Conservation (phyloP, 2,113 vertebrate genomes). For the Daboia siamensis region DNA sequence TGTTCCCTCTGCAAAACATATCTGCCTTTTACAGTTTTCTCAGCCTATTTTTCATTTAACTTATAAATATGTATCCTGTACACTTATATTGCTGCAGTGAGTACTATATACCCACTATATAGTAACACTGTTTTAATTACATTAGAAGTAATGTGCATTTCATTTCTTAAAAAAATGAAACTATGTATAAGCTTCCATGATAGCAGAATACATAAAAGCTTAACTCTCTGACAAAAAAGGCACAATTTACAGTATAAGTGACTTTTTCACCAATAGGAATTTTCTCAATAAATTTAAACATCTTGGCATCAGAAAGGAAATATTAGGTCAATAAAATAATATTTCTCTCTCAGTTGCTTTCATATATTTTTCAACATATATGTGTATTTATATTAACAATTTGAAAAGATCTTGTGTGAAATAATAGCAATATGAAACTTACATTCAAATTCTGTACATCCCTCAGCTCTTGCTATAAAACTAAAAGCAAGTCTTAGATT, state of each 20-base stretch:
- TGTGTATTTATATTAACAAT: conserved; percentile 24
- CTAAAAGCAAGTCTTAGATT: neutral
- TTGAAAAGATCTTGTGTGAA: conserved; percentile 13
- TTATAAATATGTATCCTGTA: conserved; percentile 46
- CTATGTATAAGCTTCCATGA: neutral
- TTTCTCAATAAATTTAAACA: conserved; percentile 45
- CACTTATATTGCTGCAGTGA: conserved; percentile 21
- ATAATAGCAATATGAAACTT: conserved; percentile 33
- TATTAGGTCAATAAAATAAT: conserved; percentile 23
- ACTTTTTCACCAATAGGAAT: conserved; percentile 47
- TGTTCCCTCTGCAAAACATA: conserved; percentile 47
- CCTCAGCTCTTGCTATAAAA: conserved; percentile 21
- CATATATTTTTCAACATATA: neutral
- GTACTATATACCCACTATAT: neutral
- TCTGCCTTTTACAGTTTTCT: conserved; percentile 52
- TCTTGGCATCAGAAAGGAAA: conserved; percentile 34
- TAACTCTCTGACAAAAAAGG: conserved; percentile 37
- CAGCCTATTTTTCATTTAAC: conserved; percentile 39
- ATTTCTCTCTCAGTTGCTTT: neutral
- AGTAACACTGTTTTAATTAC: neutral
- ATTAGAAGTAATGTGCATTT: neutral
- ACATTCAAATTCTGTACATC: conserved; percentile 26
- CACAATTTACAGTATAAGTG: conserved; percentile 24
- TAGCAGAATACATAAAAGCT: conserved; percentile 13
- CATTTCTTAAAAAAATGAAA: neutral